phyloP scores from a whole-genome alignment of 2,113 vertebrate genomes.

The Epinephelus moara region DNA sequence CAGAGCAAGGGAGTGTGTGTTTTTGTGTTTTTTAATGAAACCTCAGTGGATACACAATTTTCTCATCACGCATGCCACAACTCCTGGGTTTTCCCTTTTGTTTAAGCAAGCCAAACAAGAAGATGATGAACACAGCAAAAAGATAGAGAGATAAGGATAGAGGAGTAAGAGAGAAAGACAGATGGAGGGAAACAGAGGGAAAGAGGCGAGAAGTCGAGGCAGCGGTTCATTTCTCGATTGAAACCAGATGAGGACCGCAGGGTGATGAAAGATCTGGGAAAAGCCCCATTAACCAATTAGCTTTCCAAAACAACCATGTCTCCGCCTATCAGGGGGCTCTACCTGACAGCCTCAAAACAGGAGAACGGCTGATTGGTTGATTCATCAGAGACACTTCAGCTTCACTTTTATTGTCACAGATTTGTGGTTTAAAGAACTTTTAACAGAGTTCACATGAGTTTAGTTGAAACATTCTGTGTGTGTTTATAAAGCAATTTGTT shows the following conservation, averaged over 20 bases:
- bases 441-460: background rate
- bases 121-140: conserved; percentile 5
- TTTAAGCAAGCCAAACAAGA: conserved; percentile 11
- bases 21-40: conserved; percentile 24
- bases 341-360: conserved; percentile 42
- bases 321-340: conserved; percentile 52
- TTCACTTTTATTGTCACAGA: background rate
- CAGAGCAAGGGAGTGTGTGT: conserved; percentile 1
- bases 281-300: conserved; percentile 71
- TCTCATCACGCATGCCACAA: conserved; percentile 20
- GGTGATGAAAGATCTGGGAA: conserved; percentile 71
- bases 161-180: background rate
- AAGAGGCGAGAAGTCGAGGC: conserved; percentile 33
- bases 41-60: conserved; percentile 22
- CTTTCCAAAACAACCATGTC: conserved; percentile 51
- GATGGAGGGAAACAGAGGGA: background rate
- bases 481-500: background rate
- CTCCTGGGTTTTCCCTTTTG: conserved; percentile 39
- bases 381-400: conserved; percentile 5
- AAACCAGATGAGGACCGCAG: conserved; percentile 65
- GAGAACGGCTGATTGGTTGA: conserved; percentile 21
- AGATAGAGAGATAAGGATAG: background rate
- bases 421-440: background rate
- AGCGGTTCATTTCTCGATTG: conserved; percentile 43
- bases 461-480: background rate